Evolutionary conservation across 2,888 invertebrate species (phyloP), one percentile per base, ranked within the genome.

Genomic region (Biston stratarius): DNA sequence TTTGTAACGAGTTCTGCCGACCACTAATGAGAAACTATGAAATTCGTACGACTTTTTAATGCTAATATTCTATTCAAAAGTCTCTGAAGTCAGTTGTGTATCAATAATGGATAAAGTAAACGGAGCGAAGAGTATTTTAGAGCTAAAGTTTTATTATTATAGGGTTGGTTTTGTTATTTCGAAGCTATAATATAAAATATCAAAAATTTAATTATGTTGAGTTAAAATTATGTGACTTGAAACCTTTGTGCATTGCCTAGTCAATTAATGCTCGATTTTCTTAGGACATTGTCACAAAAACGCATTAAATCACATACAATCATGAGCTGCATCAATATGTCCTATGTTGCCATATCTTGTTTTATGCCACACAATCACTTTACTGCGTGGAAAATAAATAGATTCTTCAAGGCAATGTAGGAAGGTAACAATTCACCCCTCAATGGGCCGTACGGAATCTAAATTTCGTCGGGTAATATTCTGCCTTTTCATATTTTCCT

Each of bases 401-500:
- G 88, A 90, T 90, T 88, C 89, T 89, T 89, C 90, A 91, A 86
- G 87, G 86, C 89, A 86, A 90, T 87, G 90, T 88, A 86, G 83
- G 86, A 89, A 91, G 91, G 90, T 90, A 90, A 92, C 91, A 92
- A 91, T 92, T 91, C 88, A 89, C 87, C 89, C 85, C 88, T 88
- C 90, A 89, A 92, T 91, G 87, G 91, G 86, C 87, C 87, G 89
- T 88, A 85, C 80, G 85, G 90, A 91, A 90, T 92, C 92, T 87
- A 91, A 92, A 93, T 93, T 91, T 91, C 85, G 91, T 88, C 89
- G 88, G 89, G 90, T 90, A 90, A 93, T 92, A 91, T 92, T 91
- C 89, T 81, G 88, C 87, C 88, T 91, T 92, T 91, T 90, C 92
- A 93, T 92, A 92, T 92, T 92, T 92, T 89, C 88, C 85, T 88